Base-by-base conservation (phyloP, 2,113 vertebrate species). In the Himantopus leucocephalus region DNA sequence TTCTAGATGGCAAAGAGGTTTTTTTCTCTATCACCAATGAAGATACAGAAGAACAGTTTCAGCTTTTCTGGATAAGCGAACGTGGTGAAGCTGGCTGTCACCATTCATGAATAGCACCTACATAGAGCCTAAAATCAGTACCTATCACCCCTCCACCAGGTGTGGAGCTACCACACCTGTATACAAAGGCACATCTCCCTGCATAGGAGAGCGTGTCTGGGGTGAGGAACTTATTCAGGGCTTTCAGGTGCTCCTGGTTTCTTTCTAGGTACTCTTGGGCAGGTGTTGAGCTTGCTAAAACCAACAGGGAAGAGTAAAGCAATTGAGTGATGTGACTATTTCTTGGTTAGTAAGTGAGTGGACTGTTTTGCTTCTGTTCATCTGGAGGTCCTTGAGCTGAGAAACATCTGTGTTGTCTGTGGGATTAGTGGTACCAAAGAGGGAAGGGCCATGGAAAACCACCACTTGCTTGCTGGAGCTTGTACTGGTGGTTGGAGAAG, bases 181-280 rank as follows among this genome's bases (percentile, higher is more conserved):
- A 10, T 29, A 19, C 11, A 58, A 78, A 88, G 48, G 11, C 23
- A 24, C 2, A 3, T 11, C 12, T 88, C 8, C 16, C 27, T 72
- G 14, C 47, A 5, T 1, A 23, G 41, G 18, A 70, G 20, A 74
- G 18, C 0, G 1, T 16, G 20, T 39, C 6, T 21, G 4, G 14
- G 7, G 12, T 30, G 19, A 83, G 53, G 19, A 92, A 56, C 6
- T 0, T 70, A 5, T 62, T 66, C 11, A 45, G 13, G 13, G 18
- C 32, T 60, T 22, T 66, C n/a, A 82, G 16, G 48, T 66, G 43
- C 4, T 72, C 35, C 32, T 80, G 67, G 15, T 59, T 92, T 76
- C 16, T 24, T 85, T 92, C 16, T 43, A 60, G 35, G 37, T 32
- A 11, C 26, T 47, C 50, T 55, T 71, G 8, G 6, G 30, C 7